Conservation (phyloP, 2,888 invertebrate species). For the Nomada lathburiana region DNA sequence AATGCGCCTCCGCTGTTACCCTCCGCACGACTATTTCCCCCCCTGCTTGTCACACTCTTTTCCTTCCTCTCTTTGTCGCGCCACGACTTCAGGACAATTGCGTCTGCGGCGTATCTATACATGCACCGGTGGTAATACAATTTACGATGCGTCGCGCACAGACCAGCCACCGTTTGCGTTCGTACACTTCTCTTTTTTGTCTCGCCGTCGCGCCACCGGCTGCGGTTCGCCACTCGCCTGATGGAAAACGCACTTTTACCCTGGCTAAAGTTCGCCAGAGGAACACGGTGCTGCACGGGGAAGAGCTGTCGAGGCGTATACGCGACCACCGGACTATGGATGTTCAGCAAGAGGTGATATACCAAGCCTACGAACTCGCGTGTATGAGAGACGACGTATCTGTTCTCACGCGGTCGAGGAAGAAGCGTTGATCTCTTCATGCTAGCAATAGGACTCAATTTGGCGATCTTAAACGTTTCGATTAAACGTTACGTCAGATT, state of each 20-base stretch:
- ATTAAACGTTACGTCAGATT: neutral
- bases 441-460: neutral
- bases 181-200: constrained; percentile 28
- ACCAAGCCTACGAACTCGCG: constrained; percentile 50
- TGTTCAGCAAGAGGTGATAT: constrained; percentile 5
- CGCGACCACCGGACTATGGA: constrained; percentile 3
- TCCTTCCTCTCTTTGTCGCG: neutral
- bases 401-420: constrained; percentile 47
- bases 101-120: constrained; percentile 77
- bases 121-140: constrained; percentile 67
- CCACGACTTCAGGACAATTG: constrained; percentile 77
- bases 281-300: neutral
- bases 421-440: constrained; percentile 54
- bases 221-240: constrained; percentile 81
- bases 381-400: neutral
- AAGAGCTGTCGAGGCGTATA: neutral
- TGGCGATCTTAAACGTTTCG: constrained; percentile 20
- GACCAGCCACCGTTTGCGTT: constrained; percentile 30
- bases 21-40: constrained; percentile 17
- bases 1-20: constrained; percentile 31
- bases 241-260: constrained; percentile 78
- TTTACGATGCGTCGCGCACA: constrained; percentile 64
- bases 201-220: constrained; percentile 62
- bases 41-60: neutral
- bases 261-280: neutral